phyloP scores from a whole-genome alignment of 2,113 vertebrate genomes.

The Gymnocephalus cernua region DNA sequence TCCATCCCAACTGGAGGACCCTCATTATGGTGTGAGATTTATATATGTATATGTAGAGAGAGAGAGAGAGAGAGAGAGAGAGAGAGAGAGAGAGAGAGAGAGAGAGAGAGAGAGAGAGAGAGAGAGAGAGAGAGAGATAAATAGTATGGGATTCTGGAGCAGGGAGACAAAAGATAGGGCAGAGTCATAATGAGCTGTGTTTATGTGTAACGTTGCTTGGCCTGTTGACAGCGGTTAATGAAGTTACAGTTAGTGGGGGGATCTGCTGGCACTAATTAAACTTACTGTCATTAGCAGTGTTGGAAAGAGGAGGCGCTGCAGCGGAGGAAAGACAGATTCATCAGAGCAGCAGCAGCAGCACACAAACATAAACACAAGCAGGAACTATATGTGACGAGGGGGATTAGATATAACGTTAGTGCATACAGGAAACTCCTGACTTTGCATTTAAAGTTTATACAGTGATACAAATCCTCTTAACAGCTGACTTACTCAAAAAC shows the following conservation, averaged over 20 bases:
- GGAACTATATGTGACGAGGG: slow-evolving; percentile 23
- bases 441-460: slow-evolving; percentile 51
- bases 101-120: no score
- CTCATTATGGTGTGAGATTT: slow-evolving; percentile 73
- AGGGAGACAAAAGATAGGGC: slow-evolving; percentile 72
- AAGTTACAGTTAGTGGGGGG: slow-evolving; percentile 82
- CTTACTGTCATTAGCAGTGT: slow-evolving; percentile 89
- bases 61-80: neutral
- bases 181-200: slow-evolving; percentile 83
- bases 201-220: slow-evolving; percentile 83
- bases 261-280: slow-evolving; percentile 88
- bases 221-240: slow-evolving; percentile 85
- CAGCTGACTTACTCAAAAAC: slow-evolving; percentile 37
- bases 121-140: slow-evolving; percentile 50
- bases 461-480: slow-evolving; percentile 21
- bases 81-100: no score
- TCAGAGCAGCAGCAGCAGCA: slow-evolving; percentile 51
- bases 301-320: slow-evolving; percentile 79
- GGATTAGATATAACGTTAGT: slow-evolving; percentile 39
- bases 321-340: slow-evolving; percentile 67
- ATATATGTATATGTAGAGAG: slow-evolving; percentile 58
- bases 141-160: slow-evolving; percentile 52
- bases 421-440: slow-evolving; percentile 44
- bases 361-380: slow-evolving; percentile 29
- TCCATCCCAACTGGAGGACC: slow-evolving; percentile 66